These are phyloP conservation scores for Galeruca laticollis DNA, from an alignment of 2,888 invertebrate species.

Conservation along the genomic window DNA sequence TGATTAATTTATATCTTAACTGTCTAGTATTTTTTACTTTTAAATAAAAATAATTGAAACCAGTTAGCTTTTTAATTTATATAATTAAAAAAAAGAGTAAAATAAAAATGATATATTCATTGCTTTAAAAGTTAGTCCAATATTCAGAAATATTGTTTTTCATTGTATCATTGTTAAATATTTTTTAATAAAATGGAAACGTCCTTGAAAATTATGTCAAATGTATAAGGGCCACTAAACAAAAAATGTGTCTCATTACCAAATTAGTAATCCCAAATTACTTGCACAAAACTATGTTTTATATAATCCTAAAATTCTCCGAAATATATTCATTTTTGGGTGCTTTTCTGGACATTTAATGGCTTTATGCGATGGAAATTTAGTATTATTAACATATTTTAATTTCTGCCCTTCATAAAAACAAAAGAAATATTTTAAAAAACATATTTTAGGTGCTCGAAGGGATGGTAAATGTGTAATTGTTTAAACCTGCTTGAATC, in stretches of 20 bases:
- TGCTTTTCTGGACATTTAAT: constrained; percentile 12
- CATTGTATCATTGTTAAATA: too few species aligned
- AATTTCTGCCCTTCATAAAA: not conserved
- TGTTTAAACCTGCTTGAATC: too few species aligned
- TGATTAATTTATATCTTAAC: too few species aligned
- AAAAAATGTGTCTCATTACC: not conserved
- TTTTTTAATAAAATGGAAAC: too few species aligned
- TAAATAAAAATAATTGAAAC: too few species aligned
- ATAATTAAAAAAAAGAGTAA: not conserved
- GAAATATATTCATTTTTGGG: not conserved
- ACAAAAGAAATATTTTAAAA: not conserved
- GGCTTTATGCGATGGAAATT: constrained; percentile 2
- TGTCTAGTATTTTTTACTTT: too few species aligned
- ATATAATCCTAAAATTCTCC: not conserved
- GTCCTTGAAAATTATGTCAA: too few species aligned
- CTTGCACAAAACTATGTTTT: not conserved
- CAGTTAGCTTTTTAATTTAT: too few species aligned
- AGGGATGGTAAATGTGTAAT: too few species aligned
- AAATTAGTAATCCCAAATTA: not conserved
- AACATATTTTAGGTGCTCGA: too few species aligned
- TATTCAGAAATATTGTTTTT: not conserved
- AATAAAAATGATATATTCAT: not conserved
- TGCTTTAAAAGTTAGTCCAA: not conserved
- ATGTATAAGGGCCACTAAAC: not conserved
- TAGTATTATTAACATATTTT: not conserved